These are phyloP conservation scores for Nyctalus aviator DNA, from an alignment of 2,797 vertebrate genomes.

Conservation along the genomic window DNA sequence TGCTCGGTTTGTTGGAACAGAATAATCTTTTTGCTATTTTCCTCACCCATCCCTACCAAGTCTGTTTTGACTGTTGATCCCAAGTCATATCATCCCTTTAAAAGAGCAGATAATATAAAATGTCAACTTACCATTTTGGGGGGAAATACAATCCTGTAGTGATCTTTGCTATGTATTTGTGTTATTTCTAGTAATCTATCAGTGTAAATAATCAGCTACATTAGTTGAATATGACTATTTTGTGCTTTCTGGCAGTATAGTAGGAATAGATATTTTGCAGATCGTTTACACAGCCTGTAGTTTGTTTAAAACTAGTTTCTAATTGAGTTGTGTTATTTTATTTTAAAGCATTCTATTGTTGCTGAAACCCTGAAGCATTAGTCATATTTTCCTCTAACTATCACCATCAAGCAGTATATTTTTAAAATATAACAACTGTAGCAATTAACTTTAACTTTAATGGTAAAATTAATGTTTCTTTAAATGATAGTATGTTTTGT, in stretches of 20 bases:
- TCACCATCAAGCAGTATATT: constrained; percentile 30
- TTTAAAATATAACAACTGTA: constrained; percentile 37
- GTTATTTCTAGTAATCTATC: background rate
- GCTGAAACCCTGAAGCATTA: constrained; percentile 5
- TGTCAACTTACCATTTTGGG: background rate
- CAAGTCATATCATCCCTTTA: background rate
- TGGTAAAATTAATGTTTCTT: background rate
- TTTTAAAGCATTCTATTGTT: constrained; percentile 49
- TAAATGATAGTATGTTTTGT: constrained; percentile 70
- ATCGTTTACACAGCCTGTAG: background rate
- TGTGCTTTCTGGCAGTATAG: background rate
- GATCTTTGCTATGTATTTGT: background rate
- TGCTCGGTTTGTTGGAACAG: background rate
- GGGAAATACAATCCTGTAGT: background rate
- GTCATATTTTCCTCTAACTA: constrained; percentile 19
- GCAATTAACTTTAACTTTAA: constrained; percentile 42
- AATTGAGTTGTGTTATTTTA: constrained; percentile 11
- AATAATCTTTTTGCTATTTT: background rate
- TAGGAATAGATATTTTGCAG: constrained; percentile 28
- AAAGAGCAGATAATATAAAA: background rate
- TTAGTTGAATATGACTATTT: background rate
- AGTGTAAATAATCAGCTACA: constrained; percentile 4
- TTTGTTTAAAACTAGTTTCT: constrained; percentile 34
- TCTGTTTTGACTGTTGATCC: background rate
- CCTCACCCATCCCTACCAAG: background rate